phyloP scores from a whole-genome alignment of 2,888 invertebrate species.

The Formica aserva region DNA sequence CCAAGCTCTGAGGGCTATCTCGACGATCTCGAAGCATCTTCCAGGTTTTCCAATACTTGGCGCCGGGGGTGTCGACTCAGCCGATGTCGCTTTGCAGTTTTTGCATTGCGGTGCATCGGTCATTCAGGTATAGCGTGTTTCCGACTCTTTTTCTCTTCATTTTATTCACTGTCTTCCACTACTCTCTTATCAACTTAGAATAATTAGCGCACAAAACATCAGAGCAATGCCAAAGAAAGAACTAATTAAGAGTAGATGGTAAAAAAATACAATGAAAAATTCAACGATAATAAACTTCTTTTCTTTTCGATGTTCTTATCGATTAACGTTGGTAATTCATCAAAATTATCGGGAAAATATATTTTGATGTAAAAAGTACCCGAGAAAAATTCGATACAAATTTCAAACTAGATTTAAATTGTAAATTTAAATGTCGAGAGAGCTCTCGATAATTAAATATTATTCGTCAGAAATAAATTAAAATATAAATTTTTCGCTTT shows the following conservation, averaged over 20 bases:
- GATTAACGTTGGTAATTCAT: background rate
- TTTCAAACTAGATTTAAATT: background rate
- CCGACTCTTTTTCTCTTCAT: background rate
- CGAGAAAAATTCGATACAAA: background rate
- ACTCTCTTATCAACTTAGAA: background rate
- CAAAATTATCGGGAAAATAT: background rate
- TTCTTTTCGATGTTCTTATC: background rate
- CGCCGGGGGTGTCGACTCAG: constrained; percentile 98
- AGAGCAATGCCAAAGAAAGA: background rate
- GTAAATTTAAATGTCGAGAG: background rate
- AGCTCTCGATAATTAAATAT: background rate
- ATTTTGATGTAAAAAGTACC: background rate
- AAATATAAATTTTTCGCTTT: background rate
- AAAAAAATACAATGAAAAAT: background rate
- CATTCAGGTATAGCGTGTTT: constrained; percentile 90
- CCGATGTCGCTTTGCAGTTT: constrained; percentile 97
- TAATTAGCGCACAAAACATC: background rate
- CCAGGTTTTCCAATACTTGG: constrained; percentile 97
- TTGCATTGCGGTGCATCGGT: constrained; percentile 96
- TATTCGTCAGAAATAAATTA: background rate
- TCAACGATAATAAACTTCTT: background rate
- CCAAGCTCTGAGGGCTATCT: constrained; percentile 96
- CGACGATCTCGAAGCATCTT: constrained; percentile 93
- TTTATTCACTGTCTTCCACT: background rate
- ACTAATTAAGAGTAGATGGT: background rate